Conservation (phyloP, 35 echinoderm and acorn worm species). For the Lytechinus variegatus region DNA sequence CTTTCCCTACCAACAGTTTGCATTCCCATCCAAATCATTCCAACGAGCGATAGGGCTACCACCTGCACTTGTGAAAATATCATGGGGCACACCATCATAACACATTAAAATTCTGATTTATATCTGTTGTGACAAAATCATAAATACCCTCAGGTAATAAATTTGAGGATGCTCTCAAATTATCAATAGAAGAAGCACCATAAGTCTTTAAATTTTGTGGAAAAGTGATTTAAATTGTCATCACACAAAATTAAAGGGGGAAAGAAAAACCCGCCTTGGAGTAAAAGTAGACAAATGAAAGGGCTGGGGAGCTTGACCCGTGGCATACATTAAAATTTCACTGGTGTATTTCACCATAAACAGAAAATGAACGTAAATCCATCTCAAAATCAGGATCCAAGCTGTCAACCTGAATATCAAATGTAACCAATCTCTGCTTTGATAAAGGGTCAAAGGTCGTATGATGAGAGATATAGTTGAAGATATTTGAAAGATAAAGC, state of each 20-base stretch:
- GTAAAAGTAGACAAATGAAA: not conserved
- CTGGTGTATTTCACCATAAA: not conserved
- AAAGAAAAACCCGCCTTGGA: not conserved
- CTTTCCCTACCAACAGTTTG: too few relatives aligned
- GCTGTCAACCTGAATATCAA: not conserved
- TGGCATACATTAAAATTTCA: not conserved
- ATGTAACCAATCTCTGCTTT: not conserved
- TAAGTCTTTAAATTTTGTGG: not conserved
- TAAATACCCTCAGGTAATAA: not conserved
- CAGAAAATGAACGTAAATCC: not conserved
- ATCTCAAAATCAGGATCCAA: not conserved
- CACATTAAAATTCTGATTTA: constrained; percentile 2
- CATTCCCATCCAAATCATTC: not conserved
- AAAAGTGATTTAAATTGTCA: not conserved
- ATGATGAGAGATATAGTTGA: not conserved
- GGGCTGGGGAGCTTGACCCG: not conserved
- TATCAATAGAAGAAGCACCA: not conserved
- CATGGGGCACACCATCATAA: not conserved
- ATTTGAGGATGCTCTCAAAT: not conserved
- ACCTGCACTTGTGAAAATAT: constrained; percentile 10
- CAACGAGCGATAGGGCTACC: not conserved
- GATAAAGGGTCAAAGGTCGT: not conserved
- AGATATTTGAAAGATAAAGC: not conserved
- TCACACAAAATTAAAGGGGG: not conserved
- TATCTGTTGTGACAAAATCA: not conserved